A percentile compares a stretch with the other conserved stretches of the same genome.
Conservation (phyloP, 2,113 vertebrate species). For the Amblyornis subalaris region DNA sequence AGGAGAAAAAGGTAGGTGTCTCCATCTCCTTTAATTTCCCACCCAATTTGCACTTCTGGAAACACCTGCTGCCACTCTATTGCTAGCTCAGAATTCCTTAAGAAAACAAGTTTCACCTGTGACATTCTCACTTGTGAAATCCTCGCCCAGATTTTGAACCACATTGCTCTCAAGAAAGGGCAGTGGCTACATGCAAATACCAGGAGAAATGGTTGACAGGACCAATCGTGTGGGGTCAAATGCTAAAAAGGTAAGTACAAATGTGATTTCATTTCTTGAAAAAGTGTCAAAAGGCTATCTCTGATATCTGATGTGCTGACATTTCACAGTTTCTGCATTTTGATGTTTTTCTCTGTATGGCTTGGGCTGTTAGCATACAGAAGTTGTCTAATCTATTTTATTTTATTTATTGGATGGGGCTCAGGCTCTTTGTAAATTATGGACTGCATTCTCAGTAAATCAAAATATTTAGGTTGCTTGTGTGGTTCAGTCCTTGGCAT, state of each 20-base stretch:
- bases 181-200: background rate
- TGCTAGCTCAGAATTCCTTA: background rate
- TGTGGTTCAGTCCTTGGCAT: conserved; percentile 65
- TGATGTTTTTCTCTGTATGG: background rate
- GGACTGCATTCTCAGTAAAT: conserved; percentile 55
- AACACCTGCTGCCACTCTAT: background rate
- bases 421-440: conserved; percentile 54
- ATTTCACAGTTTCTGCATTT: background rate
- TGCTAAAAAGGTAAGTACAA: background rate
- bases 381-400: conserved; percentile 9
- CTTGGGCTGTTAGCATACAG: background rate
- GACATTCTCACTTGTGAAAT: background rate
- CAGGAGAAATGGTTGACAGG: background rate
- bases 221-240: background rate
- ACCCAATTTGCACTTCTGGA: background rate
- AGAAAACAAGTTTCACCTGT: background rate
- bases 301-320: background rate
- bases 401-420: conserved; percentile 46
- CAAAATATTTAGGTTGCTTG: conserved; percentile 67
- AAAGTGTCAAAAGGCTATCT: background rate
- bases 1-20: background rate
- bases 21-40: background rate
- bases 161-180: background rate
- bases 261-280: background rate
- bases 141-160: background rate